phyloP scores from a whole-genome alignment of 2,888 invertebrate genomes.

The Sturmia bella region DNA sequence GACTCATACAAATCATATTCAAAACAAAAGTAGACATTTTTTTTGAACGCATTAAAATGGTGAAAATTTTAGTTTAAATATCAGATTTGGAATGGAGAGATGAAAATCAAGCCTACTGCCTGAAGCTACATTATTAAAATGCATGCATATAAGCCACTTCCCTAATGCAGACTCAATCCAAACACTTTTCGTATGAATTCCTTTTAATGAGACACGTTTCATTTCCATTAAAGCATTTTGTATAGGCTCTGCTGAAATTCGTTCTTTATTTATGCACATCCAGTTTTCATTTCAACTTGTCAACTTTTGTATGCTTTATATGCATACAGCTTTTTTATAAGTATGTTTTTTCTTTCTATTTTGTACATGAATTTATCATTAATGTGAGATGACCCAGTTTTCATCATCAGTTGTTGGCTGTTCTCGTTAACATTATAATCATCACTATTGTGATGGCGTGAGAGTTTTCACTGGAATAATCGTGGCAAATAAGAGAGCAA shows the following conservation, averaged over 20 bases:
- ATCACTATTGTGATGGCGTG: conserved; percentile 65
- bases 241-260: conserved; percentile 18
- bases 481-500: conserved; percentile 20
- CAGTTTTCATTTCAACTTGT: conserved; percentile 11
- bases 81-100: no score
- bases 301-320: conserved; percentile 31
- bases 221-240: neutral
- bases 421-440: conserved; percentile 47
- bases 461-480: conserved; percentile 59
- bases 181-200: no score
- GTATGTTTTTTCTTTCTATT: neutral
- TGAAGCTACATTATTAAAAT: no score
- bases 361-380: conserved; percentile 58
- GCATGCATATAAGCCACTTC: no score
- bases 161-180: no score
- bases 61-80: no score
- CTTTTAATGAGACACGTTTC: no score
- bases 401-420: conserved; percentile 50
- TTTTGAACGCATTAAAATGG: no score
- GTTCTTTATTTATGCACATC: neutral
- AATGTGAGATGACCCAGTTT: conserved; percentile 65
- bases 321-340: neutral
- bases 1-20: no score
- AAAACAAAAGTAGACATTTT: no score
- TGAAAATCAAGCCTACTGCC: no score